phyloP scores from a whole-genome alignment of 2,113 vertebrate genomes.

The Copsychus sechellarum region DNA sequence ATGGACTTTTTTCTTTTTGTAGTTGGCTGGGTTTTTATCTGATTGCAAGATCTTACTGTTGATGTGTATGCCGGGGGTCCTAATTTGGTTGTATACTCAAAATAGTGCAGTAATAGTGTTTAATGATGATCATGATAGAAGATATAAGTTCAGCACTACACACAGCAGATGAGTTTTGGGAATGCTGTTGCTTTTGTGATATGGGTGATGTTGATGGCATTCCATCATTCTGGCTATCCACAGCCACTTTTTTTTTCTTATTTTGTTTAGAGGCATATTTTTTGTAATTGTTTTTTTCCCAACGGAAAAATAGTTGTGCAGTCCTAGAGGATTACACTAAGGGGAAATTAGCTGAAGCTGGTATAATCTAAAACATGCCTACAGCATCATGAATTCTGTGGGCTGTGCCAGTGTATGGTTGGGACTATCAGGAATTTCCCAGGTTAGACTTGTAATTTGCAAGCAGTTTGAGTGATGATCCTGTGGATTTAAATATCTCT shows the following conservation, averaged over 20 bases:
- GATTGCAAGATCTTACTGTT: background rate
- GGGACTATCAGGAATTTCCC: background rate
- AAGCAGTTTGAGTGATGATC: background rate
- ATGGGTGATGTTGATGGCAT: background rate
- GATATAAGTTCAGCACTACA: background rate
- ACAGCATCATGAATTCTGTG: background rate
- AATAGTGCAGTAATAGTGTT: background rate
- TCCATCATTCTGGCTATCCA: background rate
- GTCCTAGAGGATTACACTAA: background rate
- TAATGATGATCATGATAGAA: background rate
- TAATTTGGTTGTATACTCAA: background rate
- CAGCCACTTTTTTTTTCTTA: background rate
- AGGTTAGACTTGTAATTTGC: background rate
- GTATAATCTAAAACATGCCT: background rate
- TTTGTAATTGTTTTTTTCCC: background rate
- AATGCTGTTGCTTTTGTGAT: rapidly evolving
- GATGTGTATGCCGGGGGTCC: background rate
- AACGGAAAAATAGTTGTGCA: background rate
- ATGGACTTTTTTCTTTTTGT: rapidly evolving
- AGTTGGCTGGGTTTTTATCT: background rate
- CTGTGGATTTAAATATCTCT: background rate
- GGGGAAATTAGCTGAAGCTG: background rate
- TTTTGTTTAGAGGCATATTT: background rate
- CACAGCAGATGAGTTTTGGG: background rate
- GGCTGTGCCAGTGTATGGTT: background rate